phyloP scores from a whole-genome alignment of 2,888 invertebrate species.

The Aphidoletes aphidimyza region DNA sequence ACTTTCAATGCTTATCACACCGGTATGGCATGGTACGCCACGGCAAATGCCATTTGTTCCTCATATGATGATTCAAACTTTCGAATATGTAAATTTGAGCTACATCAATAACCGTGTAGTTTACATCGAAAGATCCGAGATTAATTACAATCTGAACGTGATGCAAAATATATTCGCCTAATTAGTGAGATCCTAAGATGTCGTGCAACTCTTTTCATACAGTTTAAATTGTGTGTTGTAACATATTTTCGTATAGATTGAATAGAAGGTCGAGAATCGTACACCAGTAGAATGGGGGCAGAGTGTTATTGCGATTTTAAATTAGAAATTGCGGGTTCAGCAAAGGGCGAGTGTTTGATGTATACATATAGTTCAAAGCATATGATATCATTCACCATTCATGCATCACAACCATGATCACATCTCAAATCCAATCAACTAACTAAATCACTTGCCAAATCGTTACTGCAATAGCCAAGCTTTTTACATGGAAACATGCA shows the following conservation, averaged over 20 bases:
- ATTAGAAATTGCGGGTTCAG: no score
- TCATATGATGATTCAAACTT: background rate
- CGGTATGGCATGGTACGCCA: background rate
- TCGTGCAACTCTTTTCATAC: background rate
- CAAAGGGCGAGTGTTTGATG: no score
- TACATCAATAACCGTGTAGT: constrained; percentile 1
- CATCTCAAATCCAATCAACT: constrained; percentile 26
- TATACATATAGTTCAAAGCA: no score
- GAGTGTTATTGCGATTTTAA: background rate
- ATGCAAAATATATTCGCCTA: constrained; percentile 15
- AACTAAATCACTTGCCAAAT: constrained; percentile 32
- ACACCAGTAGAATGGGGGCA: background rate
- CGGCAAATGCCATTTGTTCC: background rate
- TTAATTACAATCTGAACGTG: constrained; percentile 35
- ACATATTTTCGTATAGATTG: background rate
- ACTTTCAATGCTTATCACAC: constrained; percentile 7
- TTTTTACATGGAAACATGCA: no score
- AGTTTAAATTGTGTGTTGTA: background rate
- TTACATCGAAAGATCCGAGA: constrained; percentile 16
- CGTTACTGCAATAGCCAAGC: background rate
- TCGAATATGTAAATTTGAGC: constrained; percentile 24
- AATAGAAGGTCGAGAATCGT: background rate
- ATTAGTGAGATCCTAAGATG: background rate
- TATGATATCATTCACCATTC: background rate
- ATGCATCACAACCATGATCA: background rate